phyloP scores from a whole-genome alignment of 2,888 invertebrate species.

The Globia sparganii region DNA sequence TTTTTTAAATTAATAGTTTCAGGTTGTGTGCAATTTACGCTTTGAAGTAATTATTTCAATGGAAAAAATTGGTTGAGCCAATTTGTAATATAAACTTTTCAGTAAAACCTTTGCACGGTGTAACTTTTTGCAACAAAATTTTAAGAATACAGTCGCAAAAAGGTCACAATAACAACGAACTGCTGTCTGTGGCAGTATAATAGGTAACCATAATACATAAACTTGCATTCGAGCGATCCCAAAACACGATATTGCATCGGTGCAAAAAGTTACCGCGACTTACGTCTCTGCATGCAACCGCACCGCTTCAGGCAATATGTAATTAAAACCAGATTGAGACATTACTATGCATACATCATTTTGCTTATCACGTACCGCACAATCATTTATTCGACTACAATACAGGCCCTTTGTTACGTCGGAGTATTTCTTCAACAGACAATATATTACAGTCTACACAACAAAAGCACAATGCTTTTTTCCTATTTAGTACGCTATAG shows the following conservation, averaged over 20 bases:
- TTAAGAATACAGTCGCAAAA: background rate
- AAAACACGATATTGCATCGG: slow-evolving; percentile 8
- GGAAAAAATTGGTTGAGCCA: background rate
- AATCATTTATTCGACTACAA: slow-evolving; percentile 29
- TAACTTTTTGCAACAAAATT: background rate
- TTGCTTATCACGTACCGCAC: slow-evolving; percentile 28
- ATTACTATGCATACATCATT: slow-evolving; percentile 23
- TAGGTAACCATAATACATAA: background rate
- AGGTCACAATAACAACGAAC: background rate
- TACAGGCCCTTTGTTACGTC: slow-evolving; percentile 16
- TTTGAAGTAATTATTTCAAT: background rate
- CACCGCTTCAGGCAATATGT: slow-evolving; percentile 9
- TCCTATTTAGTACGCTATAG: slow-evolving; percentile 52
- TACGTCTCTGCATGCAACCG: slow-evolving; percentile 12
- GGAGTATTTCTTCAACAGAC: slow-evolving; percentile 44
- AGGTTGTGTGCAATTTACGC: background rate
- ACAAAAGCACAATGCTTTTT: slow-evolving; percentile 68
- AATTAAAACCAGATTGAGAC: slow-evolving; percentile 36
- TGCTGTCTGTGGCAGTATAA: too few relatives aligned
- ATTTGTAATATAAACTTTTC: background rate
- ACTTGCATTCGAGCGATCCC: background rate
- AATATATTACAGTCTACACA: slow-evolving; percentile 64
- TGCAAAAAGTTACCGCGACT: slow-evolving; percentile 24
- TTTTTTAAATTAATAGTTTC: slow-evolving; percentile 1
- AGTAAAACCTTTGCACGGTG: background rate